Evolutionary conservation across 2,888 invertebrate genomes (phyloP), one percentile per base, ranked within the genome.

Genomic region (Ceraclea dissimilis): DNA sequence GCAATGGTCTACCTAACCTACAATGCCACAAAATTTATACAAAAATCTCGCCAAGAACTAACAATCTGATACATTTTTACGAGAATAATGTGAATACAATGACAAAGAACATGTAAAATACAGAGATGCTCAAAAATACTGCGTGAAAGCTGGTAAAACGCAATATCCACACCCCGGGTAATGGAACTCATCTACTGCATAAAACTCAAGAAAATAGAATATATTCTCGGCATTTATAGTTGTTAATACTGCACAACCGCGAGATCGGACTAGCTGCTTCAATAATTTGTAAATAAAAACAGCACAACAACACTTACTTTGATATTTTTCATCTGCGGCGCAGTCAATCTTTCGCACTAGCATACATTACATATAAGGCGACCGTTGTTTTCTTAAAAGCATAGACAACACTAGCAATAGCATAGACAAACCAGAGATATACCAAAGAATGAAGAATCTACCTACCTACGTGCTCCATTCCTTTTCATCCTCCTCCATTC

Each of bases 311-410:
- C 65, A 68, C 76, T 73, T 71, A 78, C 78, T 58, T 75, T 71
- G 69, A 69, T 71, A 72, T 63, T 73, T 71, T 72, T 73, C 72
- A 74, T 73, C 76, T 78, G 76, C 79, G 79, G 79, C 79, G 80
- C 79, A 79, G 79, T 80, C 79, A 76, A 76, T 77, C 77, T 76
- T 79, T 79, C 76, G 74, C 76, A 78, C 79, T 78, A 73, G 72
- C 75, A 74, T 74, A 74, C 76, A 79, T 78, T 74, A 74, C 76
- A 79, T 78, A 70, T 70, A 64, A 74, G 74, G 74, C 72, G 70
- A 74, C 76, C 77, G 77, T 78, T 76, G 76, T 76, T 76, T 76
- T 76, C 75, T 72, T 67, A 75, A 75, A 47, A 39, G 8, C 39
- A 39, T 39, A 39, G 39, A 39, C 2, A 4, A n/a, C 13, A 39